phyloP scores from a whole-genome alignment of 2,888 invertebrate genomes.

The Dascillus cervinus region DNA sequence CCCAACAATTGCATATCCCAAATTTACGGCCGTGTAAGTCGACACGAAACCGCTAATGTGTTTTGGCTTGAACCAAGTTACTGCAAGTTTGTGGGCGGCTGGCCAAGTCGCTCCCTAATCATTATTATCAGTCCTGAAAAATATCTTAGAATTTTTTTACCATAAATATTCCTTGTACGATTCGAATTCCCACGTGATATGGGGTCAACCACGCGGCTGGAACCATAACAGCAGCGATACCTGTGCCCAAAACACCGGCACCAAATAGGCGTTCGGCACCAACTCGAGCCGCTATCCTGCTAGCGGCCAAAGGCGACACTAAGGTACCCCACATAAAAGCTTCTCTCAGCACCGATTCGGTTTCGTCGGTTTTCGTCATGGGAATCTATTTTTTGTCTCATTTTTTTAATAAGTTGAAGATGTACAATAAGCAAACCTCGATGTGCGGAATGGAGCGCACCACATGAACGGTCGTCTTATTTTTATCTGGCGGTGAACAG shows the following conservation, averaged over 20 bases:
- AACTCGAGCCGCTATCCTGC: slow-evolving; percentile 48
- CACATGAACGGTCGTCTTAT: slow-evolving; percentile 32
- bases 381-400: too few species aligned
- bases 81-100: slow-evolving; percentile 51
- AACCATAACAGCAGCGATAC: slow-evolving; percentile 46
- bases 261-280: slow-evolving; percentile 51
- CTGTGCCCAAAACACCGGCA: slow-evolving; percentile 49
- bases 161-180: slow-evolving; percentile 50
- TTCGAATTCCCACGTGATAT: slow-evolving; percentile 47
- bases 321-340: slow-evolving; percentile 53
- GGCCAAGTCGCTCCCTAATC: slow-evolving; percentile 51
- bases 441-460: slow-evolving; percentile 42
- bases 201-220: slow-evolving; percentile 53
- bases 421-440: slow-evolving; percentile 29
- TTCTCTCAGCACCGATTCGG: slow-evolving; percentile 48
- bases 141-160: slow-evolving; percentile 32
- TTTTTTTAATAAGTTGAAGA: not conserved
- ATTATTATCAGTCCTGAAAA: not conserved
- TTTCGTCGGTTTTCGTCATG: slow-evolving; percentile 47
- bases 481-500: slow-evolving; percentile 35
- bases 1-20: slow-evolving; percentile 50
- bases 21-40: slow-evolving; percentile 50
- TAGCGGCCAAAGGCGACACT: slow-evolving; percentile 48
- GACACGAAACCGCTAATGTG: slow-evolving; percentile 50
- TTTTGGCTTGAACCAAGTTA: slow-evolving; percentile 51